Evolutionary conservation across 2,113 vertebrate genomes (phyloP).

Genomic region (Ceyx margarethae): DNA sequence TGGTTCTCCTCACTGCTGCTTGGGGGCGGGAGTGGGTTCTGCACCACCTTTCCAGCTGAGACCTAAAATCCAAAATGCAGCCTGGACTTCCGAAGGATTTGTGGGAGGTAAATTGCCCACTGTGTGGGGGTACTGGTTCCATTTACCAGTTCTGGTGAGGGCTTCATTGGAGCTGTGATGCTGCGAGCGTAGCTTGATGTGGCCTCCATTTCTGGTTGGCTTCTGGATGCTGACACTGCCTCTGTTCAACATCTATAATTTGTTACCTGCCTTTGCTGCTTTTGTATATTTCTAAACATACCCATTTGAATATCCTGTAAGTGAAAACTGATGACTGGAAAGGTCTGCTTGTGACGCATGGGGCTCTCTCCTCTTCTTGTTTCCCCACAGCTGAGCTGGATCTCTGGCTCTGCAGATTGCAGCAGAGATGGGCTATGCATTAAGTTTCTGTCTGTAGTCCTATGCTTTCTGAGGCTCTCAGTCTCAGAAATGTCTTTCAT

Average conservation of each 20-base stretch:
- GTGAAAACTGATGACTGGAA: not conserved
- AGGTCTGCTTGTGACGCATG: rapidly evolving
- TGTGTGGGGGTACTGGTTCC: not conserved
- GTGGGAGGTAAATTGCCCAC: not conserved
- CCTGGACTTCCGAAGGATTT: not conserved
- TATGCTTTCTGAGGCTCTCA: not conserved
- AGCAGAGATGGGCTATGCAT: not conserved
- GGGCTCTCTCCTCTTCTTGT: not conserved
- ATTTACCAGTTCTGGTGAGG: not conserved
- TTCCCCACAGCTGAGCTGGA: not conserved
- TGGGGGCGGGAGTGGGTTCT: not conserved
- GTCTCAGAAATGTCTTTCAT: not conserved
- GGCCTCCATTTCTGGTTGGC: not conserved
- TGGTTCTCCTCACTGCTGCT: not conserved
- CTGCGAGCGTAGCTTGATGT: not conserved
- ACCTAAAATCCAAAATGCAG: not conserved
- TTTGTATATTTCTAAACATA: not conserved
- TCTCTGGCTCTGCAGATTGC: not conserved
- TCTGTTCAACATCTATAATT: not conserved
- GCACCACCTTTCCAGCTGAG: not conserved
- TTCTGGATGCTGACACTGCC: not conserved
- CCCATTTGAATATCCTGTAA: not conserved
- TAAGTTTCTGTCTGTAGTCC: not conserved
- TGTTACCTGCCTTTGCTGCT: not conserved
- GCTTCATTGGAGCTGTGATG: not conserved